These are phyloP conservation scores for Philhelius pedissequus DNA, from an alignment of 2,888 invertebrate species.

Conservation along the genomic window DNA sequence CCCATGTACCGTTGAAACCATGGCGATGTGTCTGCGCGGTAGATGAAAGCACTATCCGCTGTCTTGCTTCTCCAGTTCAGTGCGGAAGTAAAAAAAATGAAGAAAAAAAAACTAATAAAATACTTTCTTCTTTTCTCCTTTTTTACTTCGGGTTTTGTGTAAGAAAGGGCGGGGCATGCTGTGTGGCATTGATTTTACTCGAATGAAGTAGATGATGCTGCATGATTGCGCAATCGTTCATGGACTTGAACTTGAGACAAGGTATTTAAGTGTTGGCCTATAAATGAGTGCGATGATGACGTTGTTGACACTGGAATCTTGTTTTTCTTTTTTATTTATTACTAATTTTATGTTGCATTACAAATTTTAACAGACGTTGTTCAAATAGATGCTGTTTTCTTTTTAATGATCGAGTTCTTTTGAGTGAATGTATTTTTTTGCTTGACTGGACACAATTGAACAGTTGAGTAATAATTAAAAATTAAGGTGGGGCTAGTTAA, in stretches of 20 bases:
- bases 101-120: not conserved
- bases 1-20: not conserved
- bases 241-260: conserved; percentile 58
- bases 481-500: too few relatives aligned
- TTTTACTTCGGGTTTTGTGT: not conserved
- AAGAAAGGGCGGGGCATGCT: not conserved
- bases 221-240: conserved; percentile 43
- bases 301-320: conserved; percentile 7
- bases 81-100: conserved; percentile 36
- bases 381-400: not conserved
- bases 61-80: not conserved
- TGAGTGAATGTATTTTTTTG: not conserved
- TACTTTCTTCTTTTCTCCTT: conserved; percentile 45
- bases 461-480: not conserved
- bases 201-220: conserved; percentile 7
- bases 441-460: not conserved
- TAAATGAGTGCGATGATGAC: conserved; percentile 1
- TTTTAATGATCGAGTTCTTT: not conserved
- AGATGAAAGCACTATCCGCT: not conserved
- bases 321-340: not conserved
- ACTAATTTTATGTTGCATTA: not conserved
- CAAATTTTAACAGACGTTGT: not conserved
- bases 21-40: not conserved
- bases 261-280: conserved; percentile 34
- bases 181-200: not conserved